A percentile compares a stretch with the other conserved stretches of the same genome.
Evolutionary conservation across 64 coral and sea anemone genomes (phyloP).

Genomic region (Montipora sp.): DNA sequence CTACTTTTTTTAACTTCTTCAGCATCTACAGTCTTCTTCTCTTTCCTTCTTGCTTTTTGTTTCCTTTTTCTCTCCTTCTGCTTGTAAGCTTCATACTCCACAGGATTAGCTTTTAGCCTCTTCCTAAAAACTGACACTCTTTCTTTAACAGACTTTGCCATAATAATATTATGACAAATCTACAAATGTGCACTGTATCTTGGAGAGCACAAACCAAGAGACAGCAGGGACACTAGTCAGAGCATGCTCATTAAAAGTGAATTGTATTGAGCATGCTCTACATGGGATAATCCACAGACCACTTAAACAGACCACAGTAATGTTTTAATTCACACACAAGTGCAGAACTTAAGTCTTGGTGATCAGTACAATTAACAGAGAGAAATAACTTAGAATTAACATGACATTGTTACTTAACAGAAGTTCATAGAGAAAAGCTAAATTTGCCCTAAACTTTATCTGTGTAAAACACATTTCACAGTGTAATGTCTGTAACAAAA

Average conservation of each 20-base stretch:
- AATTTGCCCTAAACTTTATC: too few species aligned
- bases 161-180: not conserved
- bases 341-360: too few species aligned
- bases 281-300: too few species aligned
- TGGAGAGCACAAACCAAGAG: not conserved
- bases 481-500: too few species aligned
- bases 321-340: too few species aligned
- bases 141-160: conserved; percentile 56
- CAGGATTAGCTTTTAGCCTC: conserved; percentile 58
- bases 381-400: too few species aligned
- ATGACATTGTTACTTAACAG: too few species aligned
- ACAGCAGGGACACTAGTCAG: not conserved
- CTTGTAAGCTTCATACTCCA: conserved; percentile 65
- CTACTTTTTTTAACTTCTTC: not conserved
- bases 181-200: not conserved
- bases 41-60: not conserved
- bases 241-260: not conserved
- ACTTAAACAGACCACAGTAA: too few species aligned
- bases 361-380: too few species aligned
- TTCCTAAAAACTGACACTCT: conserved; percentile 26
- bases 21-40: not conserved
- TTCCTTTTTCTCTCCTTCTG: conserved; percentile 58
- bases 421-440: too few species aligned
- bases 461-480: too few species aligned
- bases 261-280: not conserved